phyloP scores from a whole-genome alignment of 2,113 vertebrate genomes.

The Rhineura floridana region DNA sequence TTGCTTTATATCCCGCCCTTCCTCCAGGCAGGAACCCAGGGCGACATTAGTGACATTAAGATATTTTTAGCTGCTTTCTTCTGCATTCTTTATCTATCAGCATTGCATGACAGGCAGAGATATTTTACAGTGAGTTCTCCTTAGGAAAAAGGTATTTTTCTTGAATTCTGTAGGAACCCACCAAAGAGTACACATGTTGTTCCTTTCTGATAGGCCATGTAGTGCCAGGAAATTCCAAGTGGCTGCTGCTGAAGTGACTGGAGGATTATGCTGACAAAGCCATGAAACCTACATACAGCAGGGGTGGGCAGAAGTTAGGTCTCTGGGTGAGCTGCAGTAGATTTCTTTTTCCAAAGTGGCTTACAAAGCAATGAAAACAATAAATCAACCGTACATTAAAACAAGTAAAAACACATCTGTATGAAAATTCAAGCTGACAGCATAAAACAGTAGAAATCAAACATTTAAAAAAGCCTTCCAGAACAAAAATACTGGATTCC shows the following conservation, averaged over 20 bases:
- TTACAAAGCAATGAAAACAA: background rate
- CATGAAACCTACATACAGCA: background rate
- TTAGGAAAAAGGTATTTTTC: background rate
- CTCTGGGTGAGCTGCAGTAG: too few relatives aligned
- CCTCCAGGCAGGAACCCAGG: too few relatives aligned
- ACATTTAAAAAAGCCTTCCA: too few relatives aligned
- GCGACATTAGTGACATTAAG: background rate
- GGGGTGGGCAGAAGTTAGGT: too few relatives aligned
- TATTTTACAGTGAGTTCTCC: background rate
- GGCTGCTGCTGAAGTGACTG: background rate
- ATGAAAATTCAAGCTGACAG: too few relatives aligned
- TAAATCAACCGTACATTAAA: background rate
- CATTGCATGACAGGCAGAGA: background rate
- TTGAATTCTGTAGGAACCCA: background rate
- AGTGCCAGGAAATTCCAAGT: background rate
- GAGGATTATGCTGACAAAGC: background rate
- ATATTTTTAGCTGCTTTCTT: background rate
- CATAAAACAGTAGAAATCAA: too few relatives aligned
- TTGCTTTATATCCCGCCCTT: too few relatives aligned
- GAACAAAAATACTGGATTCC: too few relatives aligned
- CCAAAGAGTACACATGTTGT: background rate
- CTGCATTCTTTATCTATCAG: background rate
- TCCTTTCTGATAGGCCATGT: background rate
- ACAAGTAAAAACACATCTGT: background rate
- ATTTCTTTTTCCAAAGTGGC: background rate